Base-by-base conservation (phyloP, 2,888 invertebrate species). In the Drosophila algonquin region DNA sequence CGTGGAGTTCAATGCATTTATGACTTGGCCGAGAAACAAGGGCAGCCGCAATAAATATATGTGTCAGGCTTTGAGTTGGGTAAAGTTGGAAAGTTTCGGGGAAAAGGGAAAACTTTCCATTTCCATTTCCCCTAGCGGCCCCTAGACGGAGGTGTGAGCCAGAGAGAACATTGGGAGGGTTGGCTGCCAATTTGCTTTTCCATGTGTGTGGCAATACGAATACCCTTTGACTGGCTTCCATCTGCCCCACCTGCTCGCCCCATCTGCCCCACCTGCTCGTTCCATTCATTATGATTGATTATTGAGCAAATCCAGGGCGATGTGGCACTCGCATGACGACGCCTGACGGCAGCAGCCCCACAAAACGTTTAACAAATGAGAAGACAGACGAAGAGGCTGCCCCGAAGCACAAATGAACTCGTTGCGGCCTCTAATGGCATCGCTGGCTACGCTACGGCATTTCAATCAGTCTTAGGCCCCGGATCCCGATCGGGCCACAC, bases 241-340 rank as follows among this genome's bases (percentile, higher is more conserved):
- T 2, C 30, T 30, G 30, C 30, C 27, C 32, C 21, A 21, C 21
- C 21, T 21, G 24, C 5, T 5, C 6, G 8, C 30, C 27, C 32
- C 9, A 3, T 0, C 3, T 10, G 46, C 61, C 61, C 51, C 57
- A 45, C 50, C 57, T 69, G 69, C 45, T 45, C 45, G 21, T 16
- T 14, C 55, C 70, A 73, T 84, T 76, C 70, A 79, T 81, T 81
- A 85, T 87, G 88, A 87, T 83, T 83, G 82, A 83, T 83, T 87
- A 87, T 79, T 64, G 85, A 68, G 52, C 21, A 55, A 55, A 63
- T 71, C 56, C 57, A 60, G 57, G 67, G 57, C 61, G 61, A 62
- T 62, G 50, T 16, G 12, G 48, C 10, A 51, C 55, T 14, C 18
- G 52, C 62, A 48, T 70, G 69, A 63, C 73, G 60, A 69, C 77